These are phyloP conservation scores for Myripristis murdjan DNA, from an alignment of 2,797 vertebrate genomes.

Conservation along the genomic window DNA sequence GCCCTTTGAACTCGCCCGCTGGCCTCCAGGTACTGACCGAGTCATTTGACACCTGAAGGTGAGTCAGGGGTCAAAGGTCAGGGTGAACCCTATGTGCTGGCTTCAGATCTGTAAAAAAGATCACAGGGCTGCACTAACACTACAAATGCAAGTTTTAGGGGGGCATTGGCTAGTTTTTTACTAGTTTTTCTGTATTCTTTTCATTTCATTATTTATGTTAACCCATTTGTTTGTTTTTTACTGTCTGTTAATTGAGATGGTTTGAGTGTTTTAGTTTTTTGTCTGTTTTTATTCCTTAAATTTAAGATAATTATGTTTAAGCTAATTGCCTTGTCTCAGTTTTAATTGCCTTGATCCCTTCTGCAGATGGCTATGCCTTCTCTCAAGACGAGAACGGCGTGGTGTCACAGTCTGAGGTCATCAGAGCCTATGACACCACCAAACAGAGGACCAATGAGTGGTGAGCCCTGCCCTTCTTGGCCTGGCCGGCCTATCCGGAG, in stretches of 20 bases:
- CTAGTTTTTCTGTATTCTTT: slow-evolving; percentile 25
- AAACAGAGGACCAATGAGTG: slow-evolving; percentile 95
- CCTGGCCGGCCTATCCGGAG: slow-evolving; percentile 51
- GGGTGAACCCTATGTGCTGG: slow-evolving; percentile 49
- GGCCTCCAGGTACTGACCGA: slow-evolving; percentile 84
- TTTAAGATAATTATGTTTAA: slow-evolving; percentile 1
- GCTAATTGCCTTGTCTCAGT: neutral
- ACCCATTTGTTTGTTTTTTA: slow-evolving; percentile 20
- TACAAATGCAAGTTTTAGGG: slow-evolving; percentile 6
- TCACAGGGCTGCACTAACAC: slow-evolving; percentile 25
- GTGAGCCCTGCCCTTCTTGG: slow-evolving; percentile 83
- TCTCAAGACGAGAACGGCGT: slow-evolving; percentile 99
- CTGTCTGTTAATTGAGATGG: slow-evolving; percentile 18
- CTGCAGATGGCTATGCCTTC: slow-evolving; percentile 97
- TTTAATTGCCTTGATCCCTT: neutral
- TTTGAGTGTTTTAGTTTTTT: neutral
- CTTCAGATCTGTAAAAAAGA: slow-evolving; percentile 55
- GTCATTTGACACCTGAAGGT: slow-evolving; percentile 87
- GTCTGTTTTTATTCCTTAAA: too few relatives aligned
- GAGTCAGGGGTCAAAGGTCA: slow-evolving; percentile 81
- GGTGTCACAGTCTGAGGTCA: slow-evolving; percentile 98
- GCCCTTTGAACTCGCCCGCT: slow-evolving; percentile 84
- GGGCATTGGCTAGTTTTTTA: slow-evolving; percentile 10
- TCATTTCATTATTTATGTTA: slow-evolving; percentile 38
- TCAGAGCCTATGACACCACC: slow-evolving; percentile 97